Evolutionary conservation across 2,113 vertebrate species (phyloP).

Genomic region (Lepidothrix coronata): DNA sequence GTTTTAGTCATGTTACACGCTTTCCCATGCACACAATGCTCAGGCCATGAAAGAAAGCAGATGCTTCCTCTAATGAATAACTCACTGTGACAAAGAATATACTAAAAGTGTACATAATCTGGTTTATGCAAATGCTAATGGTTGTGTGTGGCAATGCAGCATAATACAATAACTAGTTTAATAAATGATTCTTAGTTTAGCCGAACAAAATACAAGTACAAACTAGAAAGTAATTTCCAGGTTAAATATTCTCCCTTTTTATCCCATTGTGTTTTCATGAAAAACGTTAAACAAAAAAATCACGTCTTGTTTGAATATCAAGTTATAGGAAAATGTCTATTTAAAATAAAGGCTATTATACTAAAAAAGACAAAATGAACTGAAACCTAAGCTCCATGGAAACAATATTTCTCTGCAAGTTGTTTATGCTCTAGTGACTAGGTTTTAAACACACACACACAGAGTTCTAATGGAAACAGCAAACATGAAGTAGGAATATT

Average conservation of each 20-base stretch:
- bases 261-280: background rate
- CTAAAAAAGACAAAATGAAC: background rate
- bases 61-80: conserved; percentile 7
- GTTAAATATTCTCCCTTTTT: background rate
- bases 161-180: conserved; percentile 21
- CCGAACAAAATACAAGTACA: conserved; percentile 25
- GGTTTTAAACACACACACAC: background rate
- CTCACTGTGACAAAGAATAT: conserved; percentile 19
- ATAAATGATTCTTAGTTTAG: conserved; percentile 26
- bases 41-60: background rate
- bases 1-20: conserved; percentile 15
- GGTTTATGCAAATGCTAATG: conserved; percentile 9
- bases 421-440: background rate
- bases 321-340: background rate
- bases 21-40: background rate
- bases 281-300: background rate
- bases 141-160: background rate
- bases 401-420: background rate
- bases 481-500: background rate
- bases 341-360: background rate
- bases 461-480: background rate
- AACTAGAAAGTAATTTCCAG: conserved; percentile 13
- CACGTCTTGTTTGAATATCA: background rate
- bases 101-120: conserved; percentile 3
- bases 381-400: conserved; percentile 14